These are phyloP conservation scores for Nycteola revayana DNA, from an alignment of 2,888 invertebrate genomes.

Conservation along the genomic window DNA sequence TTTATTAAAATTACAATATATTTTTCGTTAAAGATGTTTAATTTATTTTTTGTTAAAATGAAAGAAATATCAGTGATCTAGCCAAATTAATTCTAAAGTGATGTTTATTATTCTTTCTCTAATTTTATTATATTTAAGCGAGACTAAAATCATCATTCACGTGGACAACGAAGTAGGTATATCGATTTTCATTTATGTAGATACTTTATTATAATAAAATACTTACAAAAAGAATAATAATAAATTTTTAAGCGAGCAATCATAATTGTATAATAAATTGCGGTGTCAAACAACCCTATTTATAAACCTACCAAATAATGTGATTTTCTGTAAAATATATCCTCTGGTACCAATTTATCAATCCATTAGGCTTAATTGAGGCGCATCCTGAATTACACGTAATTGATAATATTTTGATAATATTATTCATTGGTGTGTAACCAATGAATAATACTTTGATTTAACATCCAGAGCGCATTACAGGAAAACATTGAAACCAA, in stretches of 20 bases:
- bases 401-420: constrained; percentile 28
- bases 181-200: too few species aligned
- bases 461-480: neutral
- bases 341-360: constrained; percentile 34
- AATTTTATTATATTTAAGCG: too few species aligned
- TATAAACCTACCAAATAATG: constrained; percentile 25
- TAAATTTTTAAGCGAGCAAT: constrained; percentile 18
- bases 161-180: too few species aligned
- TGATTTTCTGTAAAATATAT: constrained; percentile 29
- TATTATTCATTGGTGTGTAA: constrained; percentile 11
- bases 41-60: too few species aligned
- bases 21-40: too few species aligned
- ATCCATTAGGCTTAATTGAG: constrained; percentile 35
- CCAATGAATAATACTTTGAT: neutral
- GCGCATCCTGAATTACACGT: constrained; percentile 27
- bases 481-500: too few species aligned
- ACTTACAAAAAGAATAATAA: too few species aligned
- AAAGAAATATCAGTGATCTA: too few species aligned
- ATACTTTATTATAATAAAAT: constrained; percentile 4
- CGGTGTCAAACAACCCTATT: constrained; percentile 15
- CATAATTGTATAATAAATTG: constrained; percentile 12
- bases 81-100: too few species aligned
- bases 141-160: too few species aligned
- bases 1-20: too few species aligned
- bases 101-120: too few species aligned